These are phyloP conservation scores for Microcebus griseorufus DNA, from an alignment of 2,113 vertebrate species.

Conservation along the genomic window DNA sequence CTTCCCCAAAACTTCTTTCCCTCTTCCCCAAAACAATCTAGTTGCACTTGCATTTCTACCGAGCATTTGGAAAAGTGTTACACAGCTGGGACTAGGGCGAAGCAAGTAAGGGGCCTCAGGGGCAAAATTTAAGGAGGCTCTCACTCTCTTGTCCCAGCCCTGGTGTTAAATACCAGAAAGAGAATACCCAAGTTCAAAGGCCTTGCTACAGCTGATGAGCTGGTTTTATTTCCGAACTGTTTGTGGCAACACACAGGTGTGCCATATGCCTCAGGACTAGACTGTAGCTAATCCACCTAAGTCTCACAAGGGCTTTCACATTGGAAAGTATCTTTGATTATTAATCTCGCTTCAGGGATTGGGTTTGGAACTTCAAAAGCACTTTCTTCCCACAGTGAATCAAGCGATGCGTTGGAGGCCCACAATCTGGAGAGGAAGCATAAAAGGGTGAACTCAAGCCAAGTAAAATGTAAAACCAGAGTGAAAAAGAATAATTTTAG, in stretches of 20 bases:
- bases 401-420: neutral
- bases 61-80: neutral
- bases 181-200: neutral
- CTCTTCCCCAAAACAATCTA: neutral
- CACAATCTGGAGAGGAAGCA: neutral
- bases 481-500: neutral
- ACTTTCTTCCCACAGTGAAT: neutral
- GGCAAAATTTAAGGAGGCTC: neutral
- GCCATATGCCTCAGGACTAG: neutral
- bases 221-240: conserved; percentile 7
- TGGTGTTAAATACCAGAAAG: neutral
- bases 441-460: neutral
- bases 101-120: neutral
- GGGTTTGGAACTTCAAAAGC: conserved; percentile 50
- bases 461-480: neutral
- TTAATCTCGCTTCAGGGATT: conserved; percentile 36
- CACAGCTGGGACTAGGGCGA: neutral
- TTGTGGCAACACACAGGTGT: neutral
- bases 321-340: conserved; percentile 30
- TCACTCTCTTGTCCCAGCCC: neutral
- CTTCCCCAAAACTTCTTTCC: neutral
- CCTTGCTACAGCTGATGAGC: neutral
- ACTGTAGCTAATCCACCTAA: conserved; percentile 37
- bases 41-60: neutral
- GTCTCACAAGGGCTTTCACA: neutral